phyloP scores from a whole-genome alignment of 2,888 invertebrate species.

The Drosophila stalkeri region DNA sequence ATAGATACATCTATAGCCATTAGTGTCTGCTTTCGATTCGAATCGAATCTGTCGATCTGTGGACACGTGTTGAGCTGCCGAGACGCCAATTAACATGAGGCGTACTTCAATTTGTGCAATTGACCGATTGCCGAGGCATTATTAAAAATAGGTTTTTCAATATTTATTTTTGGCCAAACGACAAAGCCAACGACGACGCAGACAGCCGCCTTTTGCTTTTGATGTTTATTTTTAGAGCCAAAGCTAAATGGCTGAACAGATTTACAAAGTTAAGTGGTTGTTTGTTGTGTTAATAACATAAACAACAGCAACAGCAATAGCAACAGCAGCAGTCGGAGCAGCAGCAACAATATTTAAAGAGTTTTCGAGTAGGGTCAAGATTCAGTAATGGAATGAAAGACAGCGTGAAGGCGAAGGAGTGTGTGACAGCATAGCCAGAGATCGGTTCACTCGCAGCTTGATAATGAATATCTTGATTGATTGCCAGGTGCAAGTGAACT shows the following conservation, averaged over 20 bases:
- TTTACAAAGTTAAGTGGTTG: conserved; percentile 71
- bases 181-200: conserved; percentile 13
- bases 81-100: conserved; percentile 46
- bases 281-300: conserved; percentile 74
- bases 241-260: conserved; percentile 68
- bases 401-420: not conserved
- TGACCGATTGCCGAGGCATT: conserved; percentile 42
- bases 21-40: conserved; percentile 13
- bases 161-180: conserved; percentile 71
- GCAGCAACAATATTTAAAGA: conserved; percentile 21
- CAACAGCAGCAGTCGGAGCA: conserved; percentile 11
- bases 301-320: conserved; percentile 42
- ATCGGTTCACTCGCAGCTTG: conserved; percentile 39
- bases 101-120: conserved; percentile 65
- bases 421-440: not conserved
- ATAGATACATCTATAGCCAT: conserved; percentile 11
- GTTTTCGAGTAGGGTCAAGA: conserved; percentile 33
- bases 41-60: conserved; percentile 16
- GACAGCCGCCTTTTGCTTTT: conserved; percentile 52
- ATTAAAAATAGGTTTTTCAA: conserved; percentile 73
- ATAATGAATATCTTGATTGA: conserved; percentile 56
- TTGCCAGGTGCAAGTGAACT: conserved; percentile 60
- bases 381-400: conserved; percentile 12
- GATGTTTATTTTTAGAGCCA: conserved; percentile 70
- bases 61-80: conserved; percentile 27